phyloP scores from a whole-genome alignment of 2,113 vertebrate genomes.

The Sisor rabdophorus region DNA sequence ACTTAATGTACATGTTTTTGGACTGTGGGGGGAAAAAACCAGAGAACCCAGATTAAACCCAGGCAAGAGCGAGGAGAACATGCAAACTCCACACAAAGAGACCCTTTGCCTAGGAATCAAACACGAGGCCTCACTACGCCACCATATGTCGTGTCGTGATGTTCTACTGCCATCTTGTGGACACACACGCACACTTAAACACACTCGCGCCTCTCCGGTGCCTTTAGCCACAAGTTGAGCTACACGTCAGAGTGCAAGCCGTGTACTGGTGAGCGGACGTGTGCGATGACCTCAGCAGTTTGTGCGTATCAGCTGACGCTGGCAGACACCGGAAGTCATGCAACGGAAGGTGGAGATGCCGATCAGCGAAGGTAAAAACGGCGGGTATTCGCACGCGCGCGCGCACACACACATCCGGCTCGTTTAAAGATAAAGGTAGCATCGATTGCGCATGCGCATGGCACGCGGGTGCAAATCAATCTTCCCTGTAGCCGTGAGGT shows the following conservation, averaged over 20 bases:
- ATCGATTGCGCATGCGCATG: background rate
- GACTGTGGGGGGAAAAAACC: too few species aligned
- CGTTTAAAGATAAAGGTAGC: too few species aligned
- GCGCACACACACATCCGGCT: background rate
- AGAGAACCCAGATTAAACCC: too few species aligned
- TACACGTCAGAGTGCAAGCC: slow-evolving; percentile 68
- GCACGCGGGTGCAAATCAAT: background rate
- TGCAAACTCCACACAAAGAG: too few species aligned
- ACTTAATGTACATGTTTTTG: too few species aligned
- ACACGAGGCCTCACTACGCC: too few species aligned
- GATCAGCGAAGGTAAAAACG: slow-evolving; percentile 64
- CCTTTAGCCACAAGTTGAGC: slow-evolving; percentile 62
- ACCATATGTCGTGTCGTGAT: background rate
- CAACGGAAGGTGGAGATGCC: slow-evolving; percentile 65
- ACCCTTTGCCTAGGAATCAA: too few species aligned
- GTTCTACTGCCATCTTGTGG: slow-evolving; percentile 50
- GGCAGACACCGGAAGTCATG: slow-evolving; percentile 65
- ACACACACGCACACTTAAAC: background rate
- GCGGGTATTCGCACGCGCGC: background rate
- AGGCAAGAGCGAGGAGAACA: too few species aligned
- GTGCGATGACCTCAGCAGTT: slow-evolving; percentile 62
- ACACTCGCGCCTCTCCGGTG: slow-evolving; percentile 14
- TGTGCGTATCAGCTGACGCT: slow-evolving; percentile 63
- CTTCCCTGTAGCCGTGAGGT: background rate
- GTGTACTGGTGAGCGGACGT: slow-evolving; percentile 72